phyloP scores from a whole-genome alignment of 35 echinoderm and acorn worm genomes.

The Stichopus chloronotus region DNA sequence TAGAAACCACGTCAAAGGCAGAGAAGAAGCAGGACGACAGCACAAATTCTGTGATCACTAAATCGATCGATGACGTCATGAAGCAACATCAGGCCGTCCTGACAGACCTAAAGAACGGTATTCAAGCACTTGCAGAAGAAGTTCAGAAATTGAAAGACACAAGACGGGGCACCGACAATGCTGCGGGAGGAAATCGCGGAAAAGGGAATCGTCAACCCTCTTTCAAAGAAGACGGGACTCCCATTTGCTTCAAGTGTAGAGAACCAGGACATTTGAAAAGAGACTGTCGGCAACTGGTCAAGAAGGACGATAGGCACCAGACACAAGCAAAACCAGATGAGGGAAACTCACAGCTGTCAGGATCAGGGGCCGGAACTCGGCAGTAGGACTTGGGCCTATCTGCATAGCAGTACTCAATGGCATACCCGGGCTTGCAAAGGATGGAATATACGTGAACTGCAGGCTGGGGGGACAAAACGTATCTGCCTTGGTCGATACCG shows the following conservation, averaged over 20 bases:
- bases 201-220: too few species aligned
- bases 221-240: constrained; percentile 27
- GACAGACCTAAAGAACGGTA: neutral
- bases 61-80: neutral
- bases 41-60: neutral
- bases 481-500: constrained; percentile 27
- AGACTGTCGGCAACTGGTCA: neutral
- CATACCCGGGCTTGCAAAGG: constrained; percentile 29
- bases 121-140: neutral
- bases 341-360: constrained; percentile 21
- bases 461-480: neutral
- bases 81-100: neutral
- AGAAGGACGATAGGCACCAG: neutral
- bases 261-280: constrained; percentile 48
- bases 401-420: constrained; percentile 42
- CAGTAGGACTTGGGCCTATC: constrained; percentile 16
- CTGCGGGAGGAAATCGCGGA: neutral
- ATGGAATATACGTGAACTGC: constrained; percentile 26
- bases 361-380: constrained; percentile 17
- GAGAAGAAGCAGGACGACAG: neutral
- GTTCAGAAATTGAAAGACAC: neutral
- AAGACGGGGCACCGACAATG: neutral
- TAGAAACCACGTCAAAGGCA: neutral
- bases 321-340: too few species aligned
- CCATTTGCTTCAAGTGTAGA: constrained; percentile 42